A percentile compares a stretch with the other conserved stretches of the same genome.
phyloP scores from a whole-genome alignment of 2,797 vertebrate genomes.

The Lagodon rhomboides region DNA sequence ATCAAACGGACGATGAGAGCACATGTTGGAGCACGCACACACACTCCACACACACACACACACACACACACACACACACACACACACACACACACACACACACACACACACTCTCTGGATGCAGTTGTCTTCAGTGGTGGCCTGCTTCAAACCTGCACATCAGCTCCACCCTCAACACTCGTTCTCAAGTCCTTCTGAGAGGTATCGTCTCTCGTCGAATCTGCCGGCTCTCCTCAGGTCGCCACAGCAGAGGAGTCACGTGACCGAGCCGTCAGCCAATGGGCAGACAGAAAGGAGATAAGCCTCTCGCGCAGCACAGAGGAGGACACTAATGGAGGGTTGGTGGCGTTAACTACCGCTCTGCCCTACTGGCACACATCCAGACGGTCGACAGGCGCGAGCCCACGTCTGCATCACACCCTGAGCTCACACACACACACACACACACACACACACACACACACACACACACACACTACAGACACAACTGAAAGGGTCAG shows the following conservation, averaged over 20 bases:
- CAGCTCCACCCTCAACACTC: conserved; percentile 6
- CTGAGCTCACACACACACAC: conserved; percentile 1
- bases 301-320: conserved; percentile 27
- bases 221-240: not conserved
- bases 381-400: conserved; percentile 25
- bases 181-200: not conserved
- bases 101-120: not conserved
- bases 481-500: not conserved
- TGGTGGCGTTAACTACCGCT: conserved; percentile 17
- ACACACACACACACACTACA: not conserved
- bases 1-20: conserved; percentile 38
- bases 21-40: conserved; percentile 21
- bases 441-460: conserved; percentile 15
- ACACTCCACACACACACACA: conserved; percentile 11
- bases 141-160: not conserved
- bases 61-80: conserved; percentile 3
- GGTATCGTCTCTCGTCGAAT: not conserved
- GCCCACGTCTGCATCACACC: conserved; percentile 16
- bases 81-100: conserved; percentile 3
- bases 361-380: conserved; percentile 46
- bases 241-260: not conserved
- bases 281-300: not conserved
- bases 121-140: conserved; percentile 1
- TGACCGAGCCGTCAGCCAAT: conserved; percentile 7
- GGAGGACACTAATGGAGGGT: conserved; percentile 36